Base-by-base conservation (phyloP, 2,797 vertebrate species). In the Macropodus opercularis region DNA sequence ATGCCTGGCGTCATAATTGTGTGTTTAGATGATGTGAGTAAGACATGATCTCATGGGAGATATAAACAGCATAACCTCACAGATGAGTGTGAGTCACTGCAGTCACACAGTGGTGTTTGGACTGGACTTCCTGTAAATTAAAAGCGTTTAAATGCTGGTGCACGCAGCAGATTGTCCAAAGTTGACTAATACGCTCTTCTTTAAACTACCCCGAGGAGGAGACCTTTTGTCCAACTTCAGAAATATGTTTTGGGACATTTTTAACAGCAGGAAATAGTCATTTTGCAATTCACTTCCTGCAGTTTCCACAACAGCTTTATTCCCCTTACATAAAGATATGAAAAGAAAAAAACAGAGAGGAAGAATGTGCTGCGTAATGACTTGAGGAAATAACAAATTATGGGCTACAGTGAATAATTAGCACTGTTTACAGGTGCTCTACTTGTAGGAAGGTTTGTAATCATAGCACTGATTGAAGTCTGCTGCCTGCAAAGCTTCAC, bases 11-110 rank as follows among this genome's bases (percentile, higher is more conserved):
- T 86, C 69, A 81, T 89, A 85, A 86, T 79, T 87, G 76, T 89
- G 89, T 85, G 88, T 91, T 89, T 88, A 79, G 75, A 80, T 86
- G 77, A 89, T 88, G 81, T 89, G 86, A 87, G 83, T 84, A 83
- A 87, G 75, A 35, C 79, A 72, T 89, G 88, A 90, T 81, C 79
- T 91, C 91, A 91, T 86, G 75, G 77, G 77, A 89, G 88, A 85
- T 80, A 87, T 89, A 90, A 89, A 87, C 85, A 88, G 79, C 79
- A 75, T 63, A 83, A 71, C 72, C 71, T 87, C 84, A 84, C 78
- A 85, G 68, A 67, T 83, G 69, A 85, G 87, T 86, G 86, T 91
- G 87, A 91, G 76, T 92, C 81, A 87, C 80, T 46, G 7, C 68
- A 80, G 67, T 86, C 83, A 64, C 81, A 89, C 72, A 52, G 36